phyloP scores from a whole-genome alignment of 2,888 invertebrate genomes.

The Temnothorax unifasciatus region DNA sequence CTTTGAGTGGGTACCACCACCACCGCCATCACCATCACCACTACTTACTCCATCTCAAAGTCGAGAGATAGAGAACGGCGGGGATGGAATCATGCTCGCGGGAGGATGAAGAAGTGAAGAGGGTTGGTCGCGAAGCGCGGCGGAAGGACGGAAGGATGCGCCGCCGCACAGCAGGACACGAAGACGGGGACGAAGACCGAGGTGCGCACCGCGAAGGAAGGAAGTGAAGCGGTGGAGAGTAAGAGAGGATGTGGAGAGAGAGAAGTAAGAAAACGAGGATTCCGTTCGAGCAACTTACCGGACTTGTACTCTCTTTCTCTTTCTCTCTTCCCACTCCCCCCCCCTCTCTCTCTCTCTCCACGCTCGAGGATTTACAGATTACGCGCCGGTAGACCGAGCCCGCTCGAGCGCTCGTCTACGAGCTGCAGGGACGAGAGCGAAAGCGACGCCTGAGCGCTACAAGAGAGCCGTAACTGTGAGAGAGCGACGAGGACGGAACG shows the following conservation, averaged over 20 bases:
- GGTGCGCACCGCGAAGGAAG: conserved; percentile 68
- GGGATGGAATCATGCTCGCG: conserved; percentile 43
- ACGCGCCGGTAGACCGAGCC: conserved; percentile 80
- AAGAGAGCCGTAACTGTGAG: conserved; percentile 55
- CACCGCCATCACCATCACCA: conserved; percentile 4
- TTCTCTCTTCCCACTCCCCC: conserved; percentile 75
- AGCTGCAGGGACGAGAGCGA: conserved; percentile 63
- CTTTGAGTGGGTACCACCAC: conserved; percentile 71
- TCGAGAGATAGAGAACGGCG: conserved; percentile 49
- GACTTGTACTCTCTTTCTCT: conserved; percentile 82
- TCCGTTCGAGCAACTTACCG: conserved; percentile 85
- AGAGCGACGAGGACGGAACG: conserved; percentile 45
- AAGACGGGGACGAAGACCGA: conserved; percentile 45
- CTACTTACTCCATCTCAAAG: conserved; percentile 38
- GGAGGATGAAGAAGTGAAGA: conserved; percentile 52
- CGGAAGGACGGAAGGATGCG: conserved; percentile 58
- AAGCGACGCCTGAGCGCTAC: conserved; percentile 43
- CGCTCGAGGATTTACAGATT: conserved; percentile 86
- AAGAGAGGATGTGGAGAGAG: conserved; percentile 57
- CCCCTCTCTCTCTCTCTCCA: conserved; percentile 79
- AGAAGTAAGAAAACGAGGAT: conserved; percentile 77
- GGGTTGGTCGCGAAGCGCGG: conserved; percentile 55
- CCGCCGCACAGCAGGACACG: conserved; percentile 46
- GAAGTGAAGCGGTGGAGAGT: conserved; percentile 61
- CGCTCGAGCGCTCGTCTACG: conserved; percentile 67